Base-by-base conservation (phyloP, 2,888 invertebrate species). In the Stenurella melanura region DNA sequence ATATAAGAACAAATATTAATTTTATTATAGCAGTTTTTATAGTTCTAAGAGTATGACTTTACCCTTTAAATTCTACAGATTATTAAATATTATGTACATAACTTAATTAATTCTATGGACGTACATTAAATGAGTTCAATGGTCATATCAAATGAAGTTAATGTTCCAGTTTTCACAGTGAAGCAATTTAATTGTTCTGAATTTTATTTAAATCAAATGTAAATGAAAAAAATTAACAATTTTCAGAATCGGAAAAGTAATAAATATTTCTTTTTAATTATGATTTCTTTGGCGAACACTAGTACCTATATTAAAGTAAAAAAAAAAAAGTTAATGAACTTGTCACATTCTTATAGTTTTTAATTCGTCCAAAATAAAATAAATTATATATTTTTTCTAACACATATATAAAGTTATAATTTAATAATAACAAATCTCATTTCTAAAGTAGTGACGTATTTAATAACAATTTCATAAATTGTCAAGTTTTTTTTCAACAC, bases 1-100 rank as follows among this genome's bases (percentile, higher is more conserved):
- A 21, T 58, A 58, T 21, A 58, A 58, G 21, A 21, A 9, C 67
- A 58, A 58, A 58, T 58, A 19, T 58, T 58, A 58, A 50, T 50
- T 15, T 50, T 12, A 50, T 50, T 50, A 50, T 50, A n/a, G 50
- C n/a, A 50, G 50, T 50, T 50, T 50, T n/a, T 50, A n/a, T 50
- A 50, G 15, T 50, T n/a, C 9, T 15, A 50, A 50, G 50, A 50
- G n/a, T 50, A 50, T 50, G 15, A 50, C n/a, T 50, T 50, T 34
- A 34, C 30, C 30, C 9, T 34, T 34, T 50, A 50, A 4, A 42
- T 12, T 42, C 15, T 42, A 42, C 42, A 42, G 15, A 42, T 42
- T 38, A 10, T 38, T 15, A 42, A 42, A 42, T 42, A 42, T 4
- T 42, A 15, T 50, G 50, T 50, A 50, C 12, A 50, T 50, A 50